Evolutionary conservation across 92 coral and sea anemone species (phyloP).

Genomic region (Virgularia gustaviana): DNA sequence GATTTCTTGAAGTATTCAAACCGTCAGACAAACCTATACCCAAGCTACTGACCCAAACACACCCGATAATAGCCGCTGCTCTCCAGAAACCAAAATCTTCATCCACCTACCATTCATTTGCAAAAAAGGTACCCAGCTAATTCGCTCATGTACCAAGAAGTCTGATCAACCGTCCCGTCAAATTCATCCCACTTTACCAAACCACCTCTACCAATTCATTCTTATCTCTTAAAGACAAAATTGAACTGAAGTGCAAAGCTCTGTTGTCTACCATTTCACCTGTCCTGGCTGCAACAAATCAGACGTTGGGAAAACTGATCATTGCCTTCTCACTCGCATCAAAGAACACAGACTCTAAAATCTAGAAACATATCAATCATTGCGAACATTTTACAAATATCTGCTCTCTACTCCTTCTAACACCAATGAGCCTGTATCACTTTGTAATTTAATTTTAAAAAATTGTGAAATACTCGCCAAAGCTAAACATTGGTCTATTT

Average conservation of each 20-base stretch:
- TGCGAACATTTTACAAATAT: not conserved
- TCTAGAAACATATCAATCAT: not conserved
- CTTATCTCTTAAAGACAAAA: not conserved
- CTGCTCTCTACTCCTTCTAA: not conserved
- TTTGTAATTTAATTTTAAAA: not conserved
- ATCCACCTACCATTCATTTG: not conserved
- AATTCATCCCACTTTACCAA: not conserved
- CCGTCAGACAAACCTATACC: not conserved
- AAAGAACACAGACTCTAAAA: not conserved
- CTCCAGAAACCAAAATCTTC: not conserved
- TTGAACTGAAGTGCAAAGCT: not conserved
- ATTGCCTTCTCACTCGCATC: too few relatives aligned
- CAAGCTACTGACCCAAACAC: not conserved
- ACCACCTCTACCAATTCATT: not conserved
- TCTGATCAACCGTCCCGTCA: not conserved
- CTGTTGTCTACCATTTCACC: not conserved
- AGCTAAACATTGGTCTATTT: too few relatives aligned
- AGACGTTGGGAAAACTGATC: too few relatives aligned
- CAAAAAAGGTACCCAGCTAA: not conserved
- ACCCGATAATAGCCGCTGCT: not conserved
- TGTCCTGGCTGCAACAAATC: too few relatives aligned
- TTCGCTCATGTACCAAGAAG: not conserved
- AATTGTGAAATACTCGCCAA: too few relatives aligned
- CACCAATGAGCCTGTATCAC: not conserved
- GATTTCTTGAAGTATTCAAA: not conserved